Base-by-base conservation (phyloP, 1,140 invertebrate species). In the Diplogasteroides magnus region DNA sequence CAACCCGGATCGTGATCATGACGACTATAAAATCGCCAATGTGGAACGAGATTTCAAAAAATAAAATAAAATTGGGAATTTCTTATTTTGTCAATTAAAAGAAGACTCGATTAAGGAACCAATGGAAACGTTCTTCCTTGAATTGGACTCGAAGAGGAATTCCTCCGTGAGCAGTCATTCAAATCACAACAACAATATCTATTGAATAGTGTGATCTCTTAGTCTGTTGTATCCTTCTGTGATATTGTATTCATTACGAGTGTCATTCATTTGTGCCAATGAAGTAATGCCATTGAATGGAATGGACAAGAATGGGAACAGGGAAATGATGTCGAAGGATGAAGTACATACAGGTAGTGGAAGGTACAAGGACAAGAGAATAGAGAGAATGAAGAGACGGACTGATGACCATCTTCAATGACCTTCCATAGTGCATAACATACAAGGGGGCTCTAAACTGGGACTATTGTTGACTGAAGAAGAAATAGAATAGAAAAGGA, bases 91-190 rank as follows among this genome's bases (percentile, higher is more conserved):
- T n/a, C n/a, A n/a, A n/a, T n/a, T n/a, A n/a, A n/a, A n/a, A n/a
- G n/a, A n/a, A n/a, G n/a, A n/a, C n/a, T n/a, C n/a, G 14, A 2
- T 75, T 37, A 29, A 68, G 55, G 66, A 78, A 26, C 75, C 76
- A 31, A 78, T 78, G 77, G 77, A 78, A 60, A 78, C 77, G 0
- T 78, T 78, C 64, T 60, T 78, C 2, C 61, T 78, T 15, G 73
- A 77, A 55, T 62, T 78, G 15, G 74, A 74, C 31, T 72, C 71
- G 1, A 78, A 76, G 60, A 60, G 77, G 25, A 78, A 78, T 27
- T 77, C 76, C 1, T 67, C 73, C 11, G 76, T 77, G 31, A 69
- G 70, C 57, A 27, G 59, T 27, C 31, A 60, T 57, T 60, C 66
- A 3, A 23, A 60, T 13, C n/a, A 23, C n/a, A 28, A 28, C 23